Evolutionary conservation across 2,113 vertebrate species (phyloP), one percentile per base, ranked within the genome.

Genomic region (Apaloderma vittatum): DNA sequence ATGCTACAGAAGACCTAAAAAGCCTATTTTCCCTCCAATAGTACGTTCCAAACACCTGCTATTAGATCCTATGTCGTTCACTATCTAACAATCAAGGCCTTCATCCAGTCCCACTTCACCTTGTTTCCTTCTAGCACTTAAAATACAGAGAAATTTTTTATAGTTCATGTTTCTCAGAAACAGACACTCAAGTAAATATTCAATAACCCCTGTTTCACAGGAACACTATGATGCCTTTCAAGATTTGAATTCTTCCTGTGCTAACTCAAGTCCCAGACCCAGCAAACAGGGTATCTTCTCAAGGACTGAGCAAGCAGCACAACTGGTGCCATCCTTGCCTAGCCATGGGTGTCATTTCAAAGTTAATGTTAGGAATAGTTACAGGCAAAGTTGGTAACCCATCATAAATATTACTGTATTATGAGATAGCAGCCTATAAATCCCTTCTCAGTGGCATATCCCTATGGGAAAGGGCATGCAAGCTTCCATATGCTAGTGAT

Each of bases 401-500:
- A 73, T 3, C 54, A 68, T 91, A 88, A 96, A 91, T 92, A 75
- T 74, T 40, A n/a, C 37, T 77, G 66, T 40, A 62, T 75, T 92
- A 49, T 27, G 49, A 96, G 45, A 55, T 75, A 93, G 70, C 80
- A 97, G 91, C 54, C 77, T 59, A 91, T 91, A 96, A 94, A 97
- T 94, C 93, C 79, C 63, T 88, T 94, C 40, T 30, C 30, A 76
- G 46, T 72, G 94, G 68, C 90, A 72, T 19, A 61, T 59, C 68
- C 90, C 83, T 88, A 45, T 51, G 87, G 90, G 83, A 92, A 82
- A 95, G 61, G 87, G 77, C 74, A 96, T 32, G 26, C 59, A 75
- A 59, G 75, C 49, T 94, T 95, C 93, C 88, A 93, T 94, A 96
- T 94, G 92, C 79, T 84, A 29, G 54, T 93, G 68, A 88, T 93